Evolutionary conservation across 1,140 invertebrate genomes (phyloP).

Genomic region (Nylanderia fulva): DNA sequence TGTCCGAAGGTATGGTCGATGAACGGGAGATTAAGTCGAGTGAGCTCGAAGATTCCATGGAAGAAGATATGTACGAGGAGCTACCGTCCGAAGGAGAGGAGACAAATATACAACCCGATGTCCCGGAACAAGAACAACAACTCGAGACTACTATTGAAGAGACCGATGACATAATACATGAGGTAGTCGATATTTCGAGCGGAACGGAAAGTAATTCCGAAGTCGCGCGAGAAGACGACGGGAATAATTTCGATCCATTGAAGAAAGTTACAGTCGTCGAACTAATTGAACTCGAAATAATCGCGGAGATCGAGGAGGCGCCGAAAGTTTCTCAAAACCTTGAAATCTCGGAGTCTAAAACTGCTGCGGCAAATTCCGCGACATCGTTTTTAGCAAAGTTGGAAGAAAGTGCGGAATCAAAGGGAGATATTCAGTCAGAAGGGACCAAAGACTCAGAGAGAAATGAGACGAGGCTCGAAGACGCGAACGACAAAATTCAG

Average conservation of each 20-base stretch:
- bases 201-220: neutral
- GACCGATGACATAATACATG: neutral
- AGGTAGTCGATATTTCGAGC: neutral
- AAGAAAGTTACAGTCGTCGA: neutral
- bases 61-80: conserved; percentile 54
- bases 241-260: neutral
- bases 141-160: neutral
- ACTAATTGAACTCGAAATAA: conserved; percentile 1
- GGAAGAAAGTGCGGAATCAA: neutral
- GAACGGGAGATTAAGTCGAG: conserved; percentile 10
- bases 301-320: neutral
- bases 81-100: conserved; percentile 45
- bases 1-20: neutral
- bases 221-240: neutral
- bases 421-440: neutral
- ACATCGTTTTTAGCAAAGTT: neutral
- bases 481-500: neutral
- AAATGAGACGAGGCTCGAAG: neutral
- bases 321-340: neutral
- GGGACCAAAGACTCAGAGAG: neutral
- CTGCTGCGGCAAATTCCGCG: neutral
- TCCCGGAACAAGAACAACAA: neutral
- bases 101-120: neutral
- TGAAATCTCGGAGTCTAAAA: neutral
- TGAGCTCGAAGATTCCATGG: conserved; percentile 39